Base-by-base conservation (phyloP, 1,140 invertebrate species). In the Tetranychus urticae region DNA sequence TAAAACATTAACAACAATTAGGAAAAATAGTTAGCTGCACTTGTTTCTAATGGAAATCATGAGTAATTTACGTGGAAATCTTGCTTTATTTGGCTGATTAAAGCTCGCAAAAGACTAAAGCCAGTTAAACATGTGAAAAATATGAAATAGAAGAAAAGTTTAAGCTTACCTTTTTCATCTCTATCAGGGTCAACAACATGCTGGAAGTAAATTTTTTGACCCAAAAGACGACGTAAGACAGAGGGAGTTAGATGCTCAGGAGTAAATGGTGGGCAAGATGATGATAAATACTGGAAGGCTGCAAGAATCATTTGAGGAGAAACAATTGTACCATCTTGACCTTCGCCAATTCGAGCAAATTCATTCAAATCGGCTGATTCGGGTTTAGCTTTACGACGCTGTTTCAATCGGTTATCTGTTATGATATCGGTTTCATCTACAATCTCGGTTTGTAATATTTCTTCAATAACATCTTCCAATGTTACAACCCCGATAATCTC, bases 401-500 rank as follows among this genome's bases (percentile, higher is more conserved):
- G 77, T 72, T 88, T 88, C 33, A 80, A 79, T 59, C 81, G 77
- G 71, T 88, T 89, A 72, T 88, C 85, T 70, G 83, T 83, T 86
- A 68, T 23, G 78, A 76, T 84, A 73, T 93, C 89, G 1, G 86
- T 90, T 73, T 92, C 89, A 70, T 93, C 88, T 64, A 89, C 82
- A 65, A 93, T 93, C 74, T 93, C 88, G 0, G 86, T 82, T 70
- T 93, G 88, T 67, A 93, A 89, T 62, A 93, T 77, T 74, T 92
- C 88, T 71, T 93, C 88, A 64, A 93, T 91, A 57, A 93, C 87
- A 74, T 93, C 89, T 72, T 93, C 89, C 31, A 93, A 70, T 1
- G 88, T 93, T 6, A 93, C 82, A 37, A 93, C 76, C 23, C 89
- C 89, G 59, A 88, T 81, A 3, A 87, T 87, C 76, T 91, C 87